Evolutionary conservation across 2,888 invertebrate species (phyloP).

Genomic region (Xanthia icteritia): DNA sequence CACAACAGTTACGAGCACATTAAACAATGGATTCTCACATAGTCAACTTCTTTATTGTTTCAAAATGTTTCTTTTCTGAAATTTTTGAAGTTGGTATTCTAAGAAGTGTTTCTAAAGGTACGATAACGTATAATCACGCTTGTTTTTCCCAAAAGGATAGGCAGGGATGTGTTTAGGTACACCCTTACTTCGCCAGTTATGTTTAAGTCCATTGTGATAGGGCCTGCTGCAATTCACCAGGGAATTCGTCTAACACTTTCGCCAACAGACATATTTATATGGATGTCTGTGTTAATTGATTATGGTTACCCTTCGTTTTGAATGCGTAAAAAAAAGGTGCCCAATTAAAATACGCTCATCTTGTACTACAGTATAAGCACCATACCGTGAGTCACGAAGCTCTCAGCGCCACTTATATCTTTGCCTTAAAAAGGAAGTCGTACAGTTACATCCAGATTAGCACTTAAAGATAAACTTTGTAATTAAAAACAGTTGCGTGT

Average conservation of each 20-base stretch:
- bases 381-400: constrained; percentile 21
- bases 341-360: not conserved
- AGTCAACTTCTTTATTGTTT: constrained; percentile 8
- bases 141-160: not conserved
- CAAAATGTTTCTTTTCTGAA: not conserved
- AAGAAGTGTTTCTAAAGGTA: not conserved
- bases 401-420: not conserved
- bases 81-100: not conserved
- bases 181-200: not conserved
- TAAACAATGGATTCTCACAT: constrained; percentile 33
- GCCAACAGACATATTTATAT: not conserved
- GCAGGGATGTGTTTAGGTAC: not conserved
- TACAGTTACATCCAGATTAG: constrained; percentile 16
- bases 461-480: constrained; percentile 8
- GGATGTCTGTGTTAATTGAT: no score
- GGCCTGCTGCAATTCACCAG: not conserved
- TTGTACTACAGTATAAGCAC: not conserved
- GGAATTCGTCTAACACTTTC: not conserved
- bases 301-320: not conserved
- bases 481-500: not conserved
- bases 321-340: not conserved
- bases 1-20: constrained; percentile 6
- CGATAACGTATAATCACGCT: not conserved
- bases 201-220: not conserved
- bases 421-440: not conserved